Base-by-base conservation (phyloP, 35 echinoderm and acorn worm species). In the Lytechinus variegatus region DNA sequence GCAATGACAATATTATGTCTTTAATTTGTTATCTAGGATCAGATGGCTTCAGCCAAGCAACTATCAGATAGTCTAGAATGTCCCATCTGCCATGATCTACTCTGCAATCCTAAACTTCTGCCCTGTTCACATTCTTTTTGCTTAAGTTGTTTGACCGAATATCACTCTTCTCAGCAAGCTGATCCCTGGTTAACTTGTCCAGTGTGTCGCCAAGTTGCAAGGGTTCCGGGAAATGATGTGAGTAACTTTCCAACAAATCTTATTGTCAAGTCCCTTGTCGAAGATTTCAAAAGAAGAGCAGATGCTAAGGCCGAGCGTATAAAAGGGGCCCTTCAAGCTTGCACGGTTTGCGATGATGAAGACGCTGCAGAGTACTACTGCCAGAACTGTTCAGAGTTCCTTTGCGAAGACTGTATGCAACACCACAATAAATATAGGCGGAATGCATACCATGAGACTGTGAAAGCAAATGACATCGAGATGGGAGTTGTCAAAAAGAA, bases 81-180 rank as follows among this genome's bases (percentile, higher is more conserved):
- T 93, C 54, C 95, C 19, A 57, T 96, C 44, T 96, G 95, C 53
- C n/a, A 54, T 8, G 89, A 96, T 71, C 55, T 89, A 54, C 88
- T 96, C 1, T 93, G 29, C 10, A 52, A 89, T 52, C 95, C 95
- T 3, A 96, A 96, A 27, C 27, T 96, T 13, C 89, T 96, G 27
- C 88, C 56, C 5, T 96, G 95, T 51, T 54, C 52, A 21, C 95
- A 96, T 54, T 92, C 95, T 3, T 96, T 92, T 51, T 96, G 95
- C 72, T 28, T 93, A 86, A 54, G 27, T 24, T 96, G 95, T 54
- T 93, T 96, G 28, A 21, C 28, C 6, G 9, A 54, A 12, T 21
- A 51, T 44, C 88, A 90, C 88, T 52, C 28, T 54, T 4, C 27
- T 12, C 7, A 3, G 19, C 5, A 24, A 71, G 16, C 24, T 13